phyloP scores from a whole-genome alignment of 2,113 vertebrate species.

The Thymallus thymallus region DNA sequence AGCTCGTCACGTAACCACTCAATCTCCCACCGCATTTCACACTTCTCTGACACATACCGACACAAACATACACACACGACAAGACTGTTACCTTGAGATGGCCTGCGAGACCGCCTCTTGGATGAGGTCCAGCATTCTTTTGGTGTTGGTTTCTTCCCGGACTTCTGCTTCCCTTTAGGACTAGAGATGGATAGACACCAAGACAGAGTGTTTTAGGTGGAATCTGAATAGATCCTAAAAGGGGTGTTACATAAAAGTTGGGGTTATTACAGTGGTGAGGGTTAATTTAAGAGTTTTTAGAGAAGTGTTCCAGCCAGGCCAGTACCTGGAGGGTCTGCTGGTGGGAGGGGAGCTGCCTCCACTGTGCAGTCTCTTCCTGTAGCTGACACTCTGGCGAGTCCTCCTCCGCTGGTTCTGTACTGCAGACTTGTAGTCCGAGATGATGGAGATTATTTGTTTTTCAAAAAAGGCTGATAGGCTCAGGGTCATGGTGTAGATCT shows the following conservation, averaged over 20 bases:
- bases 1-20: background rate
- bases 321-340: conserved; percentile 81
- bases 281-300: too few relatives aligned
- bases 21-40: background rate
- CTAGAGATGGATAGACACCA: conserved; percentile 62
- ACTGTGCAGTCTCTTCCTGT: conserved; percentile 84
- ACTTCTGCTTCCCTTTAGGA: conserved; percentile 89
- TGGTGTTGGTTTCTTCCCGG: conserved; percentile 81
- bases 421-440: conserved; percentile 91
- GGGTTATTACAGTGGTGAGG: too few relatives aligned
- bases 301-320: too few relatives aligned
- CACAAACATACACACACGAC: background rate
- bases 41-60: too few relatives aligned
- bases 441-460: conserved; percentile 86
- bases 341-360: conserved; percentile 81
- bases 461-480: conserved; percentile 95
- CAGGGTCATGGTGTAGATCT: conserved; percentile 98
- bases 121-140: conserved; percentile 81
- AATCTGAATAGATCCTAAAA: conserved; percentile 3
- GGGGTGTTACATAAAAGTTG: too few relatives aligned
- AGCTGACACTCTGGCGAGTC: conserved; percentile 75
- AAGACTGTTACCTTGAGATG: conserved; percentile 79
- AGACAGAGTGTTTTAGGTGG: background rate
- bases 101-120: conserved; percentile 79
- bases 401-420: conserved; percentile 84